Conservation (phyloP, 2,797 vertebrate genomes). For the Myoxocephalus aenaeus region DNA sequence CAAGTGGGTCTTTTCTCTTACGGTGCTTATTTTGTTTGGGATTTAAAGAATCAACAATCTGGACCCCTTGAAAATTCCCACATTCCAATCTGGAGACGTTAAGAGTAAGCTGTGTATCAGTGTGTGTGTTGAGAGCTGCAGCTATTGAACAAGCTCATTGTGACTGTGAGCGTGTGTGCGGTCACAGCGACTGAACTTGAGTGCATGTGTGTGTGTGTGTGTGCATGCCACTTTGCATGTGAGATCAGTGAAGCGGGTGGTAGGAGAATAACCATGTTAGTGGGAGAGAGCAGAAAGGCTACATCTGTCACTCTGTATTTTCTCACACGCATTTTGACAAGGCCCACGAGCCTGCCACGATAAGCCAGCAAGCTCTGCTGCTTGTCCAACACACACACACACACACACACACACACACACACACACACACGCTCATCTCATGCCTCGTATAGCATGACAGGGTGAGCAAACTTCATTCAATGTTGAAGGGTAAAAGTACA, state of each 20-base stretch:
- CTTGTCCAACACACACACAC: slow-evolving; percentile 32
- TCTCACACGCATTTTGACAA: slow-evolving; percentile 74
- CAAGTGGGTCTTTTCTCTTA: slow-evolving; percentile 45
- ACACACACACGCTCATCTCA: slow-evolving; percentile 29
- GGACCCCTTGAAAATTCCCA: slow-evolving; percentile 16
- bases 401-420: slow-evolving; percentile 10
- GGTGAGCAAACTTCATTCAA: slow-evolving; percentile 48
- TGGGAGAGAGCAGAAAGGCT: slow-evolving; percentile 85
- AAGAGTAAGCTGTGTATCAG: slow-evolving; percentile 2
- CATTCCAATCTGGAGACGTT: slow-evolving; percentile 41
- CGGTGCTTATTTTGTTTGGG: slow-evolving; percentile 56
- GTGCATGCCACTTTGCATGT: slow-evolving; percentile 12
- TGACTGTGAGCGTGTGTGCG: slow-evolving; percentile 18
- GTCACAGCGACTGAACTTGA: slow-evolving; percentile 20
- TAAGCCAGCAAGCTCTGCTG: slow-evolving; percentile 59
- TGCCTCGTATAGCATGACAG: slow-evolving; percentile 63
- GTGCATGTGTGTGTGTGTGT: slow-evolving; percentile 25
- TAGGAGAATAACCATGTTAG: slow-evolving; percentile 86
- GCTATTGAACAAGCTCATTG: slow-evolving; percentile 21
- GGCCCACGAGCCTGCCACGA: slow-evolving; percentile 66
- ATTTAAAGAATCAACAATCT: slow-evolving; percentile 58
- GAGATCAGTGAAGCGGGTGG: slow-evolving; percentile 74
- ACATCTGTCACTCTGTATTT: slow-evolving; percentile 88
- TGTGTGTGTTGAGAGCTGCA: slow-evolving; percentile 13
- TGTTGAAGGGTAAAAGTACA: slow-evolving; percentile 64